Base-by-base conservation (phyloP, 2,797 vertebrate genomes). In the Hydrophis major region DNA sequence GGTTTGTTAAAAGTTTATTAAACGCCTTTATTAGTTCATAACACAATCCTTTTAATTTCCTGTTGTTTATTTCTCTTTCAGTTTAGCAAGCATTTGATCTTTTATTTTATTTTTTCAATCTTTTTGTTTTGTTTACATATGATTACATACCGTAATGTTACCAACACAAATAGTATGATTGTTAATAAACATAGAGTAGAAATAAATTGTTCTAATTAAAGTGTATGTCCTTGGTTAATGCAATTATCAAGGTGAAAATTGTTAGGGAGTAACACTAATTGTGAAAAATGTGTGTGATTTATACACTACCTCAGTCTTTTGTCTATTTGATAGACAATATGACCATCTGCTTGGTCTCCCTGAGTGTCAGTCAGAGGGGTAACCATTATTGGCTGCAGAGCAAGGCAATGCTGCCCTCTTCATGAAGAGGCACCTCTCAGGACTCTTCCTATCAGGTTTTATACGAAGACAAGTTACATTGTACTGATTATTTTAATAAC, bases 161-260 rank as follows among this genome's bases (percentile, higher is more conserved):
- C 28, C 13, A 86, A 89, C 89, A 95, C 42, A 94, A 95, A 94
- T 20, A 74, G 47, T 27, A 55, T 56, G 69, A 89, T 89, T 89
- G 53, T 93, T 91, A 47, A 86, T n/a, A 90, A 50, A 89, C 61
- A 96, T 95, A 94, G 87, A 27, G n/a, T 92, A 91, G 94, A 95
- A 93, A 6, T 28, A 92, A 83, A 95, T 94, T 95, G 63, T 59
- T 47, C 2, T 86, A 95, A 93, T 60, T 93, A 94, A 94, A 87
- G 87, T 0, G 88, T 47, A 86, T 93, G 16, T 4, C 92, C 32
- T 93, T 96, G 94, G 92, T 91, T 94, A 91, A 93, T 91, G 90
- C 4, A 90, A 89, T 61, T 69, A 10, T 92, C 92, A 86, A 93
- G 92, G 25, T 20, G 89, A 94, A 94, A 13, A 88, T 89, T 93